Evolutionary conservation across 2,888 invertebrate genomes (phyloP).

Genomic region (Pilophorus perplexus): DNA sequence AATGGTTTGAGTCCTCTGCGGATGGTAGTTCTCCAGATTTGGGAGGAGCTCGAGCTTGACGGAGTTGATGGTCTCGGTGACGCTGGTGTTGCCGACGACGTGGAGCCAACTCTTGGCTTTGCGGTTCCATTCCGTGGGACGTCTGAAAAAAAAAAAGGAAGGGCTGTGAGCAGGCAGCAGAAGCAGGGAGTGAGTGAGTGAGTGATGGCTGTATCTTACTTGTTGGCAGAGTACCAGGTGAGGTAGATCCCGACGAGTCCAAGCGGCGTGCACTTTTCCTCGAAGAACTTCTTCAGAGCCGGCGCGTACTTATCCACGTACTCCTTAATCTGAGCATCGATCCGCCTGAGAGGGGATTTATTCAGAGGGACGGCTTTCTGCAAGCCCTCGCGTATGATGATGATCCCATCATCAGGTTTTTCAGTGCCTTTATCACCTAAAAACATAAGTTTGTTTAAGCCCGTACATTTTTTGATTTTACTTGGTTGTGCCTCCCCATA

Average conservation of each 20-base stretch:
- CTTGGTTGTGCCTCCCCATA: too few species aligned
- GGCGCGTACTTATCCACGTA: neutral
- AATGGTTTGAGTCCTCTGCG: neutral
- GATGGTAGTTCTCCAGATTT: slow-evolving; percentile 6
- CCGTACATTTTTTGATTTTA: too few species aligned
- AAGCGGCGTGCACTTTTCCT: slow-evolving; percentile 20
- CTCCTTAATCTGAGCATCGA: slow-evolving; percentile 7
- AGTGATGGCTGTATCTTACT: slow-evolving; percentile 10
- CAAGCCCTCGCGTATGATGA: slow-evolving; percentile 16
- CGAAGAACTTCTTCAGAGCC: slow-evolving; percentile 21
- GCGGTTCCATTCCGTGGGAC: slow-evolving; percentile 26
- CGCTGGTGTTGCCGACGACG: slow-evolving; percentile 10
- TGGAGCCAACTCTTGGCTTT: slow-evolving; percentile 31
- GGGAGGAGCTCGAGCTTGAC: slow-evolving; percentile 28
- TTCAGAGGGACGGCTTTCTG: neutral
- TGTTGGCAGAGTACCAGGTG: slow-evolving; percentile 29
- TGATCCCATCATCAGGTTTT: neutral
- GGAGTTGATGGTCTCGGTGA: slow-evolving; percentile 17
- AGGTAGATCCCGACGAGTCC: slow-evolving; percentile 26
- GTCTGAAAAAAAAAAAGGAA: slow-evolving; percentile 11
- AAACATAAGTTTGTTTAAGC: too few species aligned
- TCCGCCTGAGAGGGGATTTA: slow-evolving; percentile 21
- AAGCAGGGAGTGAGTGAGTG: neutral
- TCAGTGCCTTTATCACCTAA: neutral
- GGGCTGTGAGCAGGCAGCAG: too few species aligned